Evolutionary conservation across 2,888 invertebrate genomes (phyloP).

Genomic region (Argynnis bischoffii): DNA sequence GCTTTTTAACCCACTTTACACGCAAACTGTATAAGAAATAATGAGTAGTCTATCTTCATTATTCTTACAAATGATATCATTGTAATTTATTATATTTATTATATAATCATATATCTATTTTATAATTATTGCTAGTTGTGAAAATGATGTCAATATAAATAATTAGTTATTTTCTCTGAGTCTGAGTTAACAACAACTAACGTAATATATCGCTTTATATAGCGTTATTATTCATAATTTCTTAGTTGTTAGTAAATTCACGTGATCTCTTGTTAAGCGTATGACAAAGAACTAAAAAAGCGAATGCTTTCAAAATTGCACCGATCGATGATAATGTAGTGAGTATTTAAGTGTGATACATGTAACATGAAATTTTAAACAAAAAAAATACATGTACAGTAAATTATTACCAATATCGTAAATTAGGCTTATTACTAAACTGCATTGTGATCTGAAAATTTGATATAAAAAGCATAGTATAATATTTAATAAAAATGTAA

Average conservation of each 20-base stretch:
- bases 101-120: constrained; percentile 2
- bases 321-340: neutral
- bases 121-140: neutral
- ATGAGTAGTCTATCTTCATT: neutral
- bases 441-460: too few relatives aligned
- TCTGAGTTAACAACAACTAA: constrained; percentile 29
- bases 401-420: too few relatives aligned
- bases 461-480: too few relatives aligned
- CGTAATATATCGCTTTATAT: constrained; percentile 23
- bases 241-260: constrained; percentile 46
- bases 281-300: constrained; percentile 45
- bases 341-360: too few relatives aligned
- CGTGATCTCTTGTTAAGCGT: constrained; percentile 57
- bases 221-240: constrained; percentile 54
- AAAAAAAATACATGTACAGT: too few relatives aligned
- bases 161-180: constrained; percentile 30
- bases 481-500: constrained; percentile 2
- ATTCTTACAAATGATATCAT: neutral
- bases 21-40: constrained; percentile 16
- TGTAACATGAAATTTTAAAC: too few relatives aligned
- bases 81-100: constrained; percentile 15
- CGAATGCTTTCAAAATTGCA: constrained; percentile 3
- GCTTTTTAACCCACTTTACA: constrained; percentile 36
- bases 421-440: too few relatives aligned
- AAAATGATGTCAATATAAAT: constrained; percentile 10